Evolutionary conservation across 2,113 vertebrate species (phyloP).

Genomic region (Pelodiscus sinensis): DNA sequence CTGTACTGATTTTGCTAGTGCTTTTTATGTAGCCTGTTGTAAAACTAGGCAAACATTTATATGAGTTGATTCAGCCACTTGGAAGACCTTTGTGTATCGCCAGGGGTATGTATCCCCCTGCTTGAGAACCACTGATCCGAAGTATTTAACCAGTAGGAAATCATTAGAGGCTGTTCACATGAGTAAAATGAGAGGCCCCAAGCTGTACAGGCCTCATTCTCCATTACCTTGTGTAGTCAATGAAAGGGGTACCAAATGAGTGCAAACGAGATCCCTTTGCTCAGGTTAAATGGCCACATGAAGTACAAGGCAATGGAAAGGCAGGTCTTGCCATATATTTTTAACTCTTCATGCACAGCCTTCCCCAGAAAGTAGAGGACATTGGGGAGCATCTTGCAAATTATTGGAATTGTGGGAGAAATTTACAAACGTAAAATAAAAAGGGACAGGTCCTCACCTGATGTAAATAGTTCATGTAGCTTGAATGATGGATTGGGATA

Average conservation of each 20-base stretch:
- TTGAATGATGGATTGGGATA: not conserved
- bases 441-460: not conserved
- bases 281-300: not conserved
- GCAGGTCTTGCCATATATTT: not conserved
- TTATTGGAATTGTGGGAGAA: not conserved
- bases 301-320: not conserved
- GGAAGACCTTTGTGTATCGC: too few relatives aligned
- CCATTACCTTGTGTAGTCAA: not conserved
- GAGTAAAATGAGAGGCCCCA: not conserved
- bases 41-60: too few relatives aligned
- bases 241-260: not conserved
- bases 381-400: fast-evolving
- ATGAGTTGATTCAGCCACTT: too few relatives aligned
- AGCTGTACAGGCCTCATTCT: not conserved
- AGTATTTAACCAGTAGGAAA: not conserved
- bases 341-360: not conserved
- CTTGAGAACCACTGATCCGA: not conserved
- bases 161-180: not conserved
- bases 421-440: not conserved
- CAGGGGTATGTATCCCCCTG: too few relatives aligned
- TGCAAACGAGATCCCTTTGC: not conserved
- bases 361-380: fast-evolving
- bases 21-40: too few relatives aligned
- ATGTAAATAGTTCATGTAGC: not conserved
- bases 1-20: too few relatives aligned